Percentiles rank a stretch among this genome's conserved stretches.
These are phyloP conservation scores for Chlorops oryzae DNA, from an alignment of 1,140 invertebrate genomes.

Conservation along the genomic window DNA sequence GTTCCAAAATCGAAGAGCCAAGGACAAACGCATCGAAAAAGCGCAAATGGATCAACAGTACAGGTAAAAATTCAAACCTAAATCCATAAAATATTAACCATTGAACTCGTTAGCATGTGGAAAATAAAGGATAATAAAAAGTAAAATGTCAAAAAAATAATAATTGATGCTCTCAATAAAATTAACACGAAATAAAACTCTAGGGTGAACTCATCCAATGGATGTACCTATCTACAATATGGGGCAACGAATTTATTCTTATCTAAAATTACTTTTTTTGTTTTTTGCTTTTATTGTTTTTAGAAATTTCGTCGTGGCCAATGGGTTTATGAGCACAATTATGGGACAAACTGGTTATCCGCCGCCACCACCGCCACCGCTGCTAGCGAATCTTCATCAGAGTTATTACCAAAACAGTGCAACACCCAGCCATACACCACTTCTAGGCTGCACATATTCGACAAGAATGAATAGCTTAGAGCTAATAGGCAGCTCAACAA, in stretches of 20 bases:
- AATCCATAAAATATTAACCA: no score
- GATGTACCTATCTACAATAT: no score
- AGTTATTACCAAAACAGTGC: constrained; percentile 9
- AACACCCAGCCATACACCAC: neutral
- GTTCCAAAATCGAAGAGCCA: constrained; percentile 93
- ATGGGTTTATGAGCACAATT: constrained; percentile 47
- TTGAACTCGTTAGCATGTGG: no score
- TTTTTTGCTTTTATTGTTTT: constrained; percentile 35
- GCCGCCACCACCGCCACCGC: constrained; percentile 9
- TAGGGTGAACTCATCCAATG: constrained; percentile 42
- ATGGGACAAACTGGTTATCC: constrained; percentile 31
- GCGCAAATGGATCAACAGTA: constrained; percentile 91
- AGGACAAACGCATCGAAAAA: constrained; percentile 94
- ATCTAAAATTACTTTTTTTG: constrained; percentile 14
- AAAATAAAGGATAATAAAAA: constrained; percentile 35
- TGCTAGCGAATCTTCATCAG: constrained; percentile 19
- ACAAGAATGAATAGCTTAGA: neutral
- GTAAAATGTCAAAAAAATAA: constrained; percentile 29
- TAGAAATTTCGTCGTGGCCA: constrained; percentile 48
- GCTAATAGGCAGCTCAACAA: neutral
- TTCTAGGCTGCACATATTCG: neutral
- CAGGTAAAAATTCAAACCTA: constrained; percentile 58
- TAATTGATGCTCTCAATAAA: constrained; percentile 44
- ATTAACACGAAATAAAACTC: constrained; percentile 48
- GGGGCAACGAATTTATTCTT: neutral